Evolutionary conservation across 2,113 vertebrate genomes (phyloP).

Genomic region (Peromyscus leucopus): DNA sequence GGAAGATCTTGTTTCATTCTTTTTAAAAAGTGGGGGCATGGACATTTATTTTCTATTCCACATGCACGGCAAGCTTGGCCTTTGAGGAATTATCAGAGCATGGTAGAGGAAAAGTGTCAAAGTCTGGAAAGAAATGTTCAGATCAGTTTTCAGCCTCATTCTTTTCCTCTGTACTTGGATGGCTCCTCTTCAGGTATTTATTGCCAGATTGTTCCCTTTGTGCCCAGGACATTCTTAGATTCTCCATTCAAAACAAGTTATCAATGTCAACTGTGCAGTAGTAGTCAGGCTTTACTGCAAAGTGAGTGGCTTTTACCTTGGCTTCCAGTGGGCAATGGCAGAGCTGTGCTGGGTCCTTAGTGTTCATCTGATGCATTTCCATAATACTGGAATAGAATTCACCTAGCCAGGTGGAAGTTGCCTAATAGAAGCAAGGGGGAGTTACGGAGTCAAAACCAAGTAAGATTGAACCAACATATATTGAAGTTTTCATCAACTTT

Average conservation of each 20-base stretch:
- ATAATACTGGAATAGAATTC: not conserved
- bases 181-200: slow-evolving; percentile 67
- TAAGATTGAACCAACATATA: not conserved
- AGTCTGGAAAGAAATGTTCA: slow-evolving; percentile 63
- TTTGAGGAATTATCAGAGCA: slow-evolving; percentile 18
- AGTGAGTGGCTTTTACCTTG: not conserved
- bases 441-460: not conserved
- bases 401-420: not conserved
- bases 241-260: slow-evolving; percentile 52
- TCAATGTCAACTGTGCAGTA: slow-evolving; percentile 22
- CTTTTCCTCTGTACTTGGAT: slow-evolving; percentile 19
- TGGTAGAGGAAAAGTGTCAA: slow-evolving; percentile 55
- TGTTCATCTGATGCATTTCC: not conserved
- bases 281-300: slow-evolving; percentile 23
- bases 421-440: not conserved
- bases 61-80: not conserved
- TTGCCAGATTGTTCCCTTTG: slow-evolving; percentile 63
- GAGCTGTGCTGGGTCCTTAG: not conserved
- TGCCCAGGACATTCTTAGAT: slow-evolving; percentile 70
- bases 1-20: slow-evolving; percentile 21
- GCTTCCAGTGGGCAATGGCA: not conserved
- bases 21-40: not conserved
- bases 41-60: slow-evolving; percentile 37
- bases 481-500: slow-evolving; percentile 37
- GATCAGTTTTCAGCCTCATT: not conserved